Base-by-base conservation (phyloP, 2,113 vertebrate species). In the Apteryx mantelli region DNA sequence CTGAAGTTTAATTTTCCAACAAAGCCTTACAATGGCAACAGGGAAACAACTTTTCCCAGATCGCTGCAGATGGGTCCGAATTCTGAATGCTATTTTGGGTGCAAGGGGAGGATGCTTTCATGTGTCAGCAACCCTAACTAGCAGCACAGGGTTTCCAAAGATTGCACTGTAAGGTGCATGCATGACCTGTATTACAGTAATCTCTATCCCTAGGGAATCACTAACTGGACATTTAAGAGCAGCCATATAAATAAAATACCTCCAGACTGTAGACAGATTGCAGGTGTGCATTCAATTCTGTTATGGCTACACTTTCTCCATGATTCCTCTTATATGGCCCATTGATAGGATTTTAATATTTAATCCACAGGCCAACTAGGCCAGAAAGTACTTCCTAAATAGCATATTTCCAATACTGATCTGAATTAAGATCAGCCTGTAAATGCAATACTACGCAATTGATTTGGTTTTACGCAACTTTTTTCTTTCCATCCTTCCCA, bases 371-470 rank as follows among this genome's bases (percentile, higher is more conserved):
- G 34, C 42, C 58, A 8, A 10, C 44, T 77, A 94, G 20, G 85
- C 71, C 88, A 97, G 89, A 97, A 97, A 96, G 92, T 69, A 96
- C 84, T 96, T 98, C 86, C 93, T 97, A 97, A 98, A 97, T 97
- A 97, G 96, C 68, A 68, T 84, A 40, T 56, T 95, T 87, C 92
- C 97, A 93, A 97, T 96, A 97, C 80, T 46, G 50, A 82, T 91
- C 96, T 96, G 96, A 97, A 94, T 91, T 74, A 97, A 97, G 93
- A 93, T 65, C 89, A 91, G 60, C 12, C 88, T 95, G 53, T 94
- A 97, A 95, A 96, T 87, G 82, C 22, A 89, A 56, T 53, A 58
- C 66, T 73, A 83, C 73, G 44, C 55, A 44, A 92, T 55, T 83
- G 79, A 95, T 92, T 89, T 82, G 80, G 32, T 32, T 89, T 91